Percentiles rank a stretch among this genome's conserved stretches.
Evolutionary conservation across 2,113 vertebrate species (phyloP).

Genomic region (Fregetta grallaria): DNA sequence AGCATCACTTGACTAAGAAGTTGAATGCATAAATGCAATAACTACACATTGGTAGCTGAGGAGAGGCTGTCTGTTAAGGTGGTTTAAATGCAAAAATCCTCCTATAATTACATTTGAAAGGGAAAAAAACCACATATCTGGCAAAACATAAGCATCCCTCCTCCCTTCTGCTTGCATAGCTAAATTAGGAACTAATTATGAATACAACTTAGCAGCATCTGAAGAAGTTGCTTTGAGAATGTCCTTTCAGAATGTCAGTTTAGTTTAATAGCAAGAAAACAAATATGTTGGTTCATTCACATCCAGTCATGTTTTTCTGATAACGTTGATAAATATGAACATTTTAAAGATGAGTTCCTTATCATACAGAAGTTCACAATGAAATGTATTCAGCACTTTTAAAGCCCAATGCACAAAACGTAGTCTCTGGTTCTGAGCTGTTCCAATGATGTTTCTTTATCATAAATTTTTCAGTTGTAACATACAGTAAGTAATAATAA

Average conservation of each 20-base stretch:
- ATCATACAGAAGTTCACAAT: conserved; percentile 29
- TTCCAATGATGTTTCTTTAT: not conserved
- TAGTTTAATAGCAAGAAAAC: conserved; percentile 75
- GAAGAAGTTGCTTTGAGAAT: conserved; percentile 66
- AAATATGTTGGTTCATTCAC: conserved; percentile 75
- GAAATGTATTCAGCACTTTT: conserved; percentile 15
- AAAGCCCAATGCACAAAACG: not conserved
- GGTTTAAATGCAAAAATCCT: conserved; percentile 61
- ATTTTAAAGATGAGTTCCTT: conserved; percentile 64
- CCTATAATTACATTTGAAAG: conserved; percentile 67
- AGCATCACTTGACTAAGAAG: conserved; percentile 85
- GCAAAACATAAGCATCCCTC: conserved; percentile 57
- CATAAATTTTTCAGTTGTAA: not conserved
- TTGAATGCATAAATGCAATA: conserved; percentile 82
- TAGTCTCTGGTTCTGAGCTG: not conserved
- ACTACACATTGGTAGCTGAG: conserved; percentile 72
- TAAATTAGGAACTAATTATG: conserved; percentile 74
- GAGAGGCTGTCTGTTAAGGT: conserved; percentile 66
- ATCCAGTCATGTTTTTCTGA: conserved; percentile 67
- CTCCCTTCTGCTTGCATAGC: conserved; percentile 63
- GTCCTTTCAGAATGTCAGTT: conserved; percentile 73
- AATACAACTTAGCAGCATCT: conserved; percentile 71
- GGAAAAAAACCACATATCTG: conserved; percentile 62
- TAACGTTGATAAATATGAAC: conserved; percentile 73
- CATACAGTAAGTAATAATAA: not conserved